Evolutionary conservation across 2,113 vertebrate genomes (phyloP).

Genomic region (Corydoras sp.): DNA sequence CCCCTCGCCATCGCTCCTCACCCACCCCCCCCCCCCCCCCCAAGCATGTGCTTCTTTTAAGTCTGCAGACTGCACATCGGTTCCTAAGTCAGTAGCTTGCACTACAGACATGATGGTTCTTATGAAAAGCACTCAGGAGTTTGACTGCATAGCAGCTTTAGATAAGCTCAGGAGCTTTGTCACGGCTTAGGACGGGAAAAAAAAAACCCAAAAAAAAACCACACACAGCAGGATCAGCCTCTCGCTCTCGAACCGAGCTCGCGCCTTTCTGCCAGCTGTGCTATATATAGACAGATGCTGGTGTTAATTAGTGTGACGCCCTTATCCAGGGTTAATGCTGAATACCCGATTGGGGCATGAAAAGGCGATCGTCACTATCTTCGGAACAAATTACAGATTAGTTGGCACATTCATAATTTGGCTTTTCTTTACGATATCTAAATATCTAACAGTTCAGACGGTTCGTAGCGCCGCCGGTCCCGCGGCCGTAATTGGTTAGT

Average conservation of each 20-base stretch:
- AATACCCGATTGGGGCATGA: neutral
- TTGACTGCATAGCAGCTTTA: neutral
- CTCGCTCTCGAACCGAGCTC: neutral
- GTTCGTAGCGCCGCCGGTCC: too few relatives aligned
- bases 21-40: too few relatives aligned
- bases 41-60: too few relatives aligned
- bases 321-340: slow-evolving; percentile 2
- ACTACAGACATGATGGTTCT: neutral
- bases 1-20: too few relatives aligned
- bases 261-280: neutral
- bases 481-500: too few relatives aligned
- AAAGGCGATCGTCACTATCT: slow-evolving; percentile 8
- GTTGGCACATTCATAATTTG: neutral
- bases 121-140: neutral
- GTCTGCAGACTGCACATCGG: too few relatives aligned
- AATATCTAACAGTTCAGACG: too few relatives aligned
- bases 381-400: slow-evolving; percentile 23
- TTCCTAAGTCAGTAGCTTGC: neutral
- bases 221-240: neutral
- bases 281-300: slow-evolving; percentile 19
- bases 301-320: slow-evolving; percentile 23
- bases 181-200: neutral
- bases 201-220: too few relatives aligned
- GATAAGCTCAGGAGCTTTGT: neutral
- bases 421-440: too few relatives aligned